A percentile compares a stretch with the other conserved stretches of the same genome.
Evolutionary conservation across 1,140 invertebrate genomes (phyloP).

Genomic region (Lepidurus arcticus): DNA sequence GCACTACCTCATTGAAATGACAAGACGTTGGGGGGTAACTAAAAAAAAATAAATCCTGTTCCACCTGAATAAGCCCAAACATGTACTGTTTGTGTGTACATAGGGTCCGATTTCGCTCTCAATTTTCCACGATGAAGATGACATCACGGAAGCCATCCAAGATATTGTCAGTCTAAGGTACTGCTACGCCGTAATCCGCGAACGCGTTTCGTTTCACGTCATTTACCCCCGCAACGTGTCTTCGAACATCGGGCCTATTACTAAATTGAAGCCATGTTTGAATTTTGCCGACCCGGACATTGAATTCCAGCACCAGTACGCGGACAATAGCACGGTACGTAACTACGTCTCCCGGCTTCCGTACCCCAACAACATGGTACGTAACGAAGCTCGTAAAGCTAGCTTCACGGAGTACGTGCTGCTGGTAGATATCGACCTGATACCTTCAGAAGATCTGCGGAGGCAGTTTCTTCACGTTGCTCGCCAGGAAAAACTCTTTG

Average conservation of each 20-base stretch:
- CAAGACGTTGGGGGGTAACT: slow-evolving; percentile 1
- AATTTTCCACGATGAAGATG: background rate
- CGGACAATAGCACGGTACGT: background rate
- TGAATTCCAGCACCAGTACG: background rate
- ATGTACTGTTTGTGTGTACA: background rate
- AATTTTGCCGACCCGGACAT: background rate
- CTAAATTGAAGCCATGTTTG: background rate
- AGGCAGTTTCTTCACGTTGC: slow-evolving; percentile 45
- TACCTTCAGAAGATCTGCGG: slow-evolving; percentile 49
- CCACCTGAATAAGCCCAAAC: background rate
- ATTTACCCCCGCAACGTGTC: slow-evolving; percentile 5
- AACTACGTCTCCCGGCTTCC: slow-evolving; percentile 32
- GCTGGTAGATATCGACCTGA: slow-evolving; percentile 55
- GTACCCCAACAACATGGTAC: slow-evolving; percentile 55
- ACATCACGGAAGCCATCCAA: background rate
- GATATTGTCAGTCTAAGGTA: background rate
- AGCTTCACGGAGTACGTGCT: slow-evolving; percentile 50
- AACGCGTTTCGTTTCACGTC: background rate
- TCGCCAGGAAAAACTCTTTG: slow-evolving; percentile 32
- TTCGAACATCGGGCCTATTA: background rate
- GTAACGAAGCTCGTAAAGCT: slow-evolving; percentile 52
- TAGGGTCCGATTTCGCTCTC: background rate
- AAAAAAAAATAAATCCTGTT: too few relatives aligned
- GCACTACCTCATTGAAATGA: slow-evolving; percentile 13
- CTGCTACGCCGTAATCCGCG: background rate